A percentile compares a stretch with the other conserved stretches of the same genome.
Evolutionary conservation across 2,113 vertebrate species (phyloP).

Genomic region (Cettia cetti): DNA sequence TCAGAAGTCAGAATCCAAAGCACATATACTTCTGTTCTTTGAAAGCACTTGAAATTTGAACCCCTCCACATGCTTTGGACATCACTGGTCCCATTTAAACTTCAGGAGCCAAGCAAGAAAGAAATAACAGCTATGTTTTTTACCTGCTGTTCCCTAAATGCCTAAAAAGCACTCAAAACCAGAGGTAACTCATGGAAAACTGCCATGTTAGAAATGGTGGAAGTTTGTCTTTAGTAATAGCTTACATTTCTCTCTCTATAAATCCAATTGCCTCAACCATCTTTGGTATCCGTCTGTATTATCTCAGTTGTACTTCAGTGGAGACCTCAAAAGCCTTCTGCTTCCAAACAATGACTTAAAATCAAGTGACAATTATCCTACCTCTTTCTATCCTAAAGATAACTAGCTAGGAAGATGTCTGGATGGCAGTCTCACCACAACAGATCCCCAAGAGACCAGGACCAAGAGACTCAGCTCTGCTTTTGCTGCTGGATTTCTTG

Average conservation of each 20-base stretch:
- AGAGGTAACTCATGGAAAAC: not conserved
- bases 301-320: not conserved
- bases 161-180: not conserved
- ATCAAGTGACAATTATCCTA: not conserved
- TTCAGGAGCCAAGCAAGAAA: not conserved
- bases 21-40: not conserved
- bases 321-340: not conserved
- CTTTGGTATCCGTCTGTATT: not conserved
- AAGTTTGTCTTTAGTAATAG: not conserved
- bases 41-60: not conserved
- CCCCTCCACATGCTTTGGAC: not conserved
- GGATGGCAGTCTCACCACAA: not conserved
- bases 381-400: not conserved
- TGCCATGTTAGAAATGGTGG: not conserved
- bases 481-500: not conserved
- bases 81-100: not conserved
- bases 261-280: not conserved
- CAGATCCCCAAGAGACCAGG: not conserved
- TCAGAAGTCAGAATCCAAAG: not conserved
- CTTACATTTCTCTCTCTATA: not conserved
- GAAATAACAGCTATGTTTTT: not conserved
- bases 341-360: not conserved
- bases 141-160: not conserved
- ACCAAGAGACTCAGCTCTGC: not conserved
- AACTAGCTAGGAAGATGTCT: not conserved